Percentiles rank a stretch among this genome's conserved stretches.
Evolutionary conservation across 2,797 vertebrate species (phyloP).

Genomic region (Choloepus didactylus): DNA sequence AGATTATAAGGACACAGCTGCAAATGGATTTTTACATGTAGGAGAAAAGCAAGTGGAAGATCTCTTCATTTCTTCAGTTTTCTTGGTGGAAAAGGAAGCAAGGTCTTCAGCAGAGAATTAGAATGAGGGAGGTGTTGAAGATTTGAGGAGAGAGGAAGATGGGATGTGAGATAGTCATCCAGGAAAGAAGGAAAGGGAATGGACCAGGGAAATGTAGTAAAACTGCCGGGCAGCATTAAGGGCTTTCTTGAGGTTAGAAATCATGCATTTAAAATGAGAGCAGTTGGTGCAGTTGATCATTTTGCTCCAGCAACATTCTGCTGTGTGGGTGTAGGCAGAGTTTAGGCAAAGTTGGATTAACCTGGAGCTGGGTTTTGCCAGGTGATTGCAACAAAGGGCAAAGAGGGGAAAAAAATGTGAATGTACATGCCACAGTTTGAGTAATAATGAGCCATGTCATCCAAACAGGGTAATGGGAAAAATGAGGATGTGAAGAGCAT

Average conservation of each 20-base stretch:
- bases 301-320: background rate
- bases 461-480: background rate
- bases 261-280: background rate
- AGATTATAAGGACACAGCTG: background rate
- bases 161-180: background rate
- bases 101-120: background rate
- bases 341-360: background rate
- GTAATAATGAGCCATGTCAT: background rate
- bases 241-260: background rate
- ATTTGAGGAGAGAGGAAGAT: background rate
- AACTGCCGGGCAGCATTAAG: background rate
- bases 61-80: background rate
- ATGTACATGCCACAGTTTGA: background rate
- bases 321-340: background rate
- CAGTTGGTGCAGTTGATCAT: background rate
- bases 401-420: background rate
- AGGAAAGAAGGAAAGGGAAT: background rate
- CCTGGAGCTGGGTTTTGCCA: background rate
- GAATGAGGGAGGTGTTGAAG: background rate
- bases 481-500: background rate
- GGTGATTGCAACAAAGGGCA: background rate
- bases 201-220: background rate
- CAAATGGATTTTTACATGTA: background rate
- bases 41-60: background rate
- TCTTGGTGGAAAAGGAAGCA: constrained; percentile 2